Percentiles rank a stretch among this genome's conserved stretches.
Evolutionary conservation across 2,113 vertebrate species (phyloP).

Genomic region (Patagioenas fasciata): DNA sequence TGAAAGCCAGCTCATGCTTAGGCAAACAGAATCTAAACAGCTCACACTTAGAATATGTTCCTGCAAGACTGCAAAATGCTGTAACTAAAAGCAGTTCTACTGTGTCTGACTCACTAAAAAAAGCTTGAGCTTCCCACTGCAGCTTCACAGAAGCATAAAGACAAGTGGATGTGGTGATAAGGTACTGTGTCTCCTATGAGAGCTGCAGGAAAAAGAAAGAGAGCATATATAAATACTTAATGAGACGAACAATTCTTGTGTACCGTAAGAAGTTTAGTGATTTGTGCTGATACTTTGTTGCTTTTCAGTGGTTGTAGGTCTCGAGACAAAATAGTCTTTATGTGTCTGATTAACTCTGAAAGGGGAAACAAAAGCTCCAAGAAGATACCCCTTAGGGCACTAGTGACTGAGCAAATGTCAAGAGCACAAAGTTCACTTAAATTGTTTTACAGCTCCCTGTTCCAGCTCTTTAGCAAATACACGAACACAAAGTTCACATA

Average conservation of each 20-base stretch:
- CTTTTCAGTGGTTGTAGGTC: constrained; percentile 6
- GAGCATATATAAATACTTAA: constrained; percentile 41
- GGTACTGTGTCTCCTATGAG: neutral
- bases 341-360: constrained; percentile 31
- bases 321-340: constrained; percentile 16
- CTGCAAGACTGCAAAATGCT: neutral
- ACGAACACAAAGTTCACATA: neutral
- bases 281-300: constrained; percentile 12
- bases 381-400: constrained; percentile 1
- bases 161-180: neutral
- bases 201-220: neutral
- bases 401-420: neutral
- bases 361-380: constrained; percentile 20
- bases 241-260: constrained; percentile 29
- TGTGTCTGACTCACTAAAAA: neutral
- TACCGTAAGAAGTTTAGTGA: constrained; percentile 8
- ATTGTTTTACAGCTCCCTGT: neutral
- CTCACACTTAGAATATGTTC: neutral
- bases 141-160: neutral
- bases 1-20: neutral
- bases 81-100: neutral
- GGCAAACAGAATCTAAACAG: neutral
- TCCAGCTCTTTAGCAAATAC: neutral
- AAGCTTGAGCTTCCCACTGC: neutral
- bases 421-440: neutral